Evolutionary conservation across 2,888 invertebrate genomes (phyloP).

Genomic region (Gari tellinella): DNA sequence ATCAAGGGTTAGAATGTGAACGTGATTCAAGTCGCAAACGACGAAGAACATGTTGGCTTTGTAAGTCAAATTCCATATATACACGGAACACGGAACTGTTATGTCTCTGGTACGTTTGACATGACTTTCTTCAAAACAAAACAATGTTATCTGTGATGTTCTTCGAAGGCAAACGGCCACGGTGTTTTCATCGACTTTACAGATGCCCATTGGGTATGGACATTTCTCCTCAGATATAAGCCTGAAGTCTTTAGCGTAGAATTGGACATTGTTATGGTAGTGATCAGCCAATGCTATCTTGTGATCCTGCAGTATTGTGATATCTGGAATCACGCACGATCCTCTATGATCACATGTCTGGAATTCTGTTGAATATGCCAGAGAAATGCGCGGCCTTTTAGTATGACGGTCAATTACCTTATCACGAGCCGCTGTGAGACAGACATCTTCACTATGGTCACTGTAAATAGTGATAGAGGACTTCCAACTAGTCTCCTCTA

Average conservation of each 20-base stretch:
- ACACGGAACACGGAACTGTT: constrained; percentile 17
- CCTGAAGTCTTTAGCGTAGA: constrained; percentile 14
- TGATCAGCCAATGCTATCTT: constrained; percentile 32
- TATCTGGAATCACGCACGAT: constrained; percentile 36
- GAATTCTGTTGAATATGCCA: constrained; percentile 6
- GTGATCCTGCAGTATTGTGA: constrained; percentile 15
- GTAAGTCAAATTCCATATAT: constrained; percentile 35
- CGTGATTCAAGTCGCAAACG: constrained; percentile 43
- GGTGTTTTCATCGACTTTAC: not conserved
- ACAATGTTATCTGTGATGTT: constrained; percentile 19
- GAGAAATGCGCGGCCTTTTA: constrained; percentile 2
- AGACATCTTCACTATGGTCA: too few species aligned
- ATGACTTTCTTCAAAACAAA: not conserved
- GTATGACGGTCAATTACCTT: too few species aligned
- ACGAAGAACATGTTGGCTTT: constrained; percentile 19
- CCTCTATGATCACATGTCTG: constrained; percentile 17
- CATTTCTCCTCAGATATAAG: constrained; percentile 18
- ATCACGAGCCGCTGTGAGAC: too few species aligned
- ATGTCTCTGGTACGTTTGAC: constrained; percentile 1
- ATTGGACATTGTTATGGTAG: constrained; percentile 39
- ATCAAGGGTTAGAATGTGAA: constrained; percentile 22
- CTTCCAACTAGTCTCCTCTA: too few species aligned
- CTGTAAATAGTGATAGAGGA: too few species aligned
- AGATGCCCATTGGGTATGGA: constrained; percentile 38
- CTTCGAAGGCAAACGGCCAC: constrained; percentile 29